Conservation (phyloP, 2,113 vertebrate species). For the Hemibagrus wyckioides region DNA sequence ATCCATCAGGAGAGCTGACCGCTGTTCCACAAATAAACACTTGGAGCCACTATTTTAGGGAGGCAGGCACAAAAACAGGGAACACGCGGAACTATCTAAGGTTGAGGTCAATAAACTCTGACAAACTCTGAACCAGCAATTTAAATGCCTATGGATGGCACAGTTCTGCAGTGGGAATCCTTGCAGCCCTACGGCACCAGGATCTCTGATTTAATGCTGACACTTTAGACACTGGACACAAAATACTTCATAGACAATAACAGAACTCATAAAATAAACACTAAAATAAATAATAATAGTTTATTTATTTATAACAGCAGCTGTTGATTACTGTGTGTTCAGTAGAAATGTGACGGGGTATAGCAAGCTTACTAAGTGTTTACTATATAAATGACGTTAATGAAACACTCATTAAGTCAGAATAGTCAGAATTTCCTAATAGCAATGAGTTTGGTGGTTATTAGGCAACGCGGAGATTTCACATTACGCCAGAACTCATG, state of each 20-base stretch:
- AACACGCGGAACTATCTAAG: neutral
- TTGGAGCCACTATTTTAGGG: neutral
- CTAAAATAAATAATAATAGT: neutral
- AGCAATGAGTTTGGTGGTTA: neutral
- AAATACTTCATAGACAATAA: neutral
- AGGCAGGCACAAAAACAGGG: neutral
- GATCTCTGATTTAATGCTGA: neutral
- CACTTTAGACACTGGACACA: neutral
- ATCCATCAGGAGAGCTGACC: slow-evolving; percentile 12
- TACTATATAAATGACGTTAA: neutral
- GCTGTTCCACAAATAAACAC: slow-evolving; percentile 17
- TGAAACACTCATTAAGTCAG: neutral
- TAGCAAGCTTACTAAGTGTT: neutral
- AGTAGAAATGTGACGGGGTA: neutral
- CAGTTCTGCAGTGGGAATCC: neutral
- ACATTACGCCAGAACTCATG: neutral
- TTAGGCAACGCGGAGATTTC: neutral
- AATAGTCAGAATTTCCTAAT: neutral
- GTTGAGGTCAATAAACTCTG: neutral
- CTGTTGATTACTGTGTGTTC: neutral
- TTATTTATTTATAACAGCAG: neutral
- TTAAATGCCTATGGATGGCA: neutral
- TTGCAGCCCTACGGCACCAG: neutral
- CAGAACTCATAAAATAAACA: neutral
- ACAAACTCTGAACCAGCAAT: neutral